Base-by-base conservation (phyloP, 2,113 vertebrate species). In the Murina feae region DNA sequence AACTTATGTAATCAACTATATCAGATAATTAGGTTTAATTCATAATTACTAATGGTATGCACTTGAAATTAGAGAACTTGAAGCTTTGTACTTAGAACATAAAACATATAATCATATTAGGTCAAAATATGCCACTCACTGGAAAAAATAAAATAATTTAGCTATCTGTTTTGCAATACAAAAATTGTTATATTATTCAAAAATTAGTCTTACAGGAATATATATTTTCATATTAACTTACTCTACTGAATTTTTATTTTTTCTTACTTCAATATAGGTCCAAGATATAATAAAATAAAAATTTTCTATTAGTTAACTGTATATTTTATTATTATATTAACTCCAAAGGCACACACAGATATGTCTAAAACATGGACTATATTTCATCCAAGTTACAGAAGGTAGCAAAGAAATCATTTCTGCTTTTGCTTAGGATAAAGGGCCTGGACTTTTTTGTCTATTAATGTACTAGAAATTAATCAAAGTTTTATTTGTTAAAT, bases 1-100 rank as follows among this genome's bases (percentile, higher is more conserved):
- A 96, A 92, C 55, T 71, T 94, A 92, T 94, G 0, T 79, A 96
- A 95, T 68, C 83, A 96, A 32, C 47, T 83, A 89, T 49, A 95
- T 86, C 69, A 96, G 95, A 97, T 95, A 72, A 90, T 94, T 97
- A 95, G 44, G 32, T 94, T 96, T 95, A 97, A 80, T 53, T 94
- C 37, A 68, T 93, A 98, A 95, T 51, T 93, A 86, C 78, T 96
- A 91, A 97, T 74, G 96, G 14, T 82, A 95, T 93, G 80, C 21
- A 42, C 69, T 92, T 97, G 58, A 84, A 97, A 94, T 94, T 97
- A 88, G 37, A 90, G 9, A 76, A 82, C 37, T 93, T 86, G 17
- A 96, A 97, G 83, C 11, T 96, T 65, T 96, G 32, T 79, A 88
- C 44, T 95, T 91, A 95, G 92, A 94, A 93, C 11, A 5, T 88